A percentile compares a stretch with the other conserved stretches of the same genome.
Conservation (phyloP, 2,113 vertebrate genomes). For the Varanus salvator region DNA sequence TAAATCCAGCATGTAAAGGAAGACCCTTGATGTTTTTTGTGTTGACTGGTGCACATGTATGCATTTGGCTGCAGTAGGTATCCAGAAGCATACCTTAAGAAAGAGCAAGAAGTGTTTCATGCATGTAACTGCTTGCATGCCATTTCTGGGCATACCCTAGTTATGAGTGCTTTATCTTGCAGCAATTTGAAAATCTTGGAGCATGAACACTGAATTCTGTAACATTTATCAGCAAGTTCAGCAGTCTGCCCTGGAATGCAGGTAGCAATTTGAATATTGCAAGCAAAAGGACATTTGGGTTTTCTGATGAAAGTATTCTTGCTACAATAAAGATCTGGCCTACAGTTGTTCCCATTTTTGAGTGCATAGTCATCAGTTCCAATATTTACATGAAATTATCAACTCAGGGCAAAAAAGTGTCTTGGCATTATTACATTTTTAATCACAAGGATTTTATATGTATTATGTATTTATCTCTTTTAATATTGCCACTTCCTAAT, state of each 20-base stretch:
- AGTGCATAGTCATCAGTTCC: background rate
- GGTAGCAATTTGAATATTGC: background rate
- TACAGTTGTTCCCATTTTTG: background rate
- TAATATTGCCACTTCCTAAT: conserved; percentile 28
- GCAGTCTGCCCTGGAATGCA: background rate
- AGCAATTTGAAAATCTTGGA: background rate
- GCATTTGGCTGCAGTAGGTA: background rate
- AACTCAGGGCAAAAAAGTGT: conserved; percentile 11
- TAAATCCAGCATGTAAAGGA: too few relatives aligned
- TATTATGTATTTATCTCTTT: conserved; percentile 25
- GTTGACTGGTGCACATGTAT: background rate
- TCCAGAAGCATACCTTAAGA: background rate
- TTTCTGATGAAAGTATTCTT: background rate
- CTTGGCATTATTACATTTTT: conserved; percentile 25
- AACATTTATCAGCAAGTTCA: background rate
- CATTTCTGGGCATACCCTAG: background rate
- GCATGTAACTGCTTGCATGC: background rate
- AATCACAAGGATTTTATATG: conserved; percentile 21
- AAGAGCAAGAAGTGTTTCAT: background rate
- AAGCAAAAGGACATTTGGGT: background rate
- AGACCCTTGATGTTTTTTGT: background rate
- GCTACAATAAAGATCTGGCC: background rate
- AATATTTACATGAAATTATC: background rate
- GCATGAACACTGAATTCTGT: background rate
- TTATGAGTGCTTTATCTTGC: background rate